A percentile compares a stretch with the other conserved stretches of the same genome.
Conservation (phyloP, 2,797 vertebrate genomes). For the Momotus momota region DNA sequence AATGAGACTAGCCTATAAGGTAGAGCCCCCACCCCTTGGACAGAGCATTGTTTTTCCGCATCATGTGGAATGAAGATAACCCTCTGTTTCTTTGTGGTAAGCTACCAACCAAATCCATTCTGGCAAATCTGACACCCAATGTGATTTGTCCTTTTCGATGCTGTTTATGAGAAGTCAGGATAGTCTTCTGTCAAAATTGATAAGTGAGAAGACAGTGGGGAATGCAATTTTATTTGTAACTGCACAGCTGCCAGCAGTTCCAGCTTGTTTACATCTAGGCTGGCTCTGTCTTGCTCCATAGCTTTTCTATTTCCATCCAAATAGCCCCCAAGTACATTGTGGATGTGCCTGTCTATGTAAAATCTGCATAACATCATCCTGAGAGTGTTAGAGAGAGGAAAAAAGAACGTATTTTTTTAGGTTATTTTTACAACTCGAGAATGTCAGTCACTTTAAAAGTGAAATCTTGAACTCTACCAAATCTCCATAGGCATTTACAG, state of each 20-base stretch:
- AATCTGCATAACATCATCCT: neutral
- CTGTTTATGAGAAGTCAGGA: conserved; percentile 72
- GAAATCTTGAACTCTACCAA: conserved; percentile 20
- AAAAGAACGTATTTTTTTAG: neutral
- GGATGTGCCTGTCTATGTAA: neutral
- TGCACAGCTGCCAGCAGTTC: conserved; percentile 59
- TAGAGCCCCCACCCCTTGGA: neutral
- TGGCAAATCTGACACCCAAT: conserved; percentile 66
- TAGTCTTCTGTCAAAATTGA: conserved; percentile 77
- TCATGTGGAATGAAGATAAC: conserved; percentile 64
- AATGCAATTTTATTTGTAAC: conserved; percentile 73
- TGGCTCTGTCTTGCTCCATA: conserved; percentile 60
- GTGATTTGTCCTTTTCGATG: conserved; percentile 70
- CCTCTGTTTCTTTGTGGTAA: conserved; percentile 56
- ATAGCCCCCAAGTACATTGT: conserved; percentile 34
- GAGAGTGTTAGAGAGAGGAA: neutral
- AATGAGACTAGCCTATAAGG: conserved; percentile 9
- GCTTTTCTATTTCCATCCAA: conserved; percentile 70
- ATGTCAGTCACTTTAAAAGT: conserved; percentile 22
- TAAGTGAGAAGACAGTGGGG: conserved; percentile 71
- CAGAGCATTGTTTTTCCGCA: conserved; percentile 43
- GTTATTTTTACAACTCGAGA: conserved; percentile 42
- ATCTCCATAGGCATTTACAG: conserved; percentile 45
- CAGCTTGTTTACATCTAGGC: conserved; percentile 62
- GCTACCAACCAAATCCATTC: conserved; percentile 71